Base-by-base conservation (phyloP, 2,888 invertebrate species). In the Trissolcus japonicus region DNA sequence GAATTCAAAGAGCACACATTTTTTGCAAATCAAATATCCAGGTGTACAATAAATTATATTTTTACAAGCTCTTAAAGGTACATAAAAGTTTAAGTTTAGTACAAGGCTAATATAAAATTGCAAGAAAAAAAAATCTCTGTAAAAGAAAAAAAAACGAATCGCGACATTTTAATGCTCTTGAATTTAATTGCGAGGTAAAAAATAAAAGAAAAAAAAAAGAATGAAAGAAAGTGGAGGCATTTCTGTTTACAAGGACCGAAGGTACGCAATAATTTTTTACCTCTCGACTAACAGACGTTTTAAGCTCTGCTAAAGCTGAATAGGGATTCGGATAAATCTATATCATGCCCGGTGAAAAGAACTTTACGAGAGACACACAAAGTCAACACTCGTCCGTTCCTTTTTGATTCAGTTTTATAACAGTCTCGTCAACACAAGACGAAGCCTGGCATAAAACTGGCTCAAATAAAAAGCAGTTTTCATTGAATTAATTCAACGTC, bases 281-380 rank as follows among this genome's bases (percentile, higher is more conserved):
- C 25, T 55, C 55, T 62, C 11, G 16, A 19, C 41, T 55, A 57
- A 56, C 57, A 67, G 67, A 67, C 59, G 59, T 57, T 21, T 43
- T n/a, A 43, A 17, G 67, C 55, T 67, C 59, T 59, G 51, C 56
- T 51, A 57, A 66, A 41, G 21, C 50, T 66, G 66, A 57, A 67
- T 67, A 53, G 40, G 59, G 57, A 67, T 53, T 67, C 19, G 67
- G 51, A 66, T 56, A 40, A 40, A 67, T 59, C 67, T 59, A 59
- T 51, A 67, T 57, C 67, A 67, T 67, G 48, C 66, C 41, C 57
- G 21, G 50, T 57, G 57, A 51, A 66, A 48, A 51, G 63, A 66
- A 66, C 57, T 66, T 56, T 35, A 57, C 50, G 66, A 66, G 17
- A 56, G 21, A 35, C 35, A 41, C 35, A 41, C 57, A 66, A 57